Percentiles rank a stretch among this genome's conserved stretches.
phyloP scores from a whole-genome alignment of 1,140 invertebrate genomes.

The Drosophila navojoa region DNA sequence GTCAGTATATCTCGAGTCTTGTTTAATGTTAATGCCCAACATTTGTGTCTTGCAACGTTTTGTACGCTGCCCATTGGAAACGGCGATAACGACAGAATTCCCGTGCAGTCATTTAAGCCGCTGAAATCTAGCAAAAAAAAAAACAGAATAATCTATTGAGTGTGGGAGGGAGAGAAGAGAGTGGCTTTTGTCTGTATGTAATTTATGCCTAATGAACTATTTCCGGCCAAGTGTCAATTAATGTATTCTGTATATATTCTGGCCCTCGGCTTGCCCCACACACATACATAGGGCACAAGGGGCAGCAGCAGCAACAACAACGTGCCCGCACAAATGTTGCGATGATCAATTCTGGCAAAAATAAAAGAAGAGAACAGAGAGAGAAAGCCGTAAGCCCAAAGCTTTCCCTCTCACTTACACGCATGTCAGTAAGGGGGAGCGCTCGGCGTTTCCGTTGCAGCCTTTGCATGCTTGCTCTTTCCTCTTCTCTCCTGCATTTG shows the following conservation, averaged over 20 bases:
- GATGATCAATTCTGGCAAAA: slow-evolving; percentile 69
- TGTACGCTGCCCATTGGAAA: slow-evolving; percentile 37
- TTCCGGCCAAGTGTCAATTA: slow-evolving; percentile 82
- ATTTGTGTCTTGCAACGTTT: slow-evolving; percentile 57
- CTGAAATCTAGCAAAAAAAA: slow-evolving; percentile 65
- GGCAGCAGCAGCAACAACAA: slow-evolving; percentile 41
- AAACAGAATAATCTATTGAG: slow-evolving; percentile 8
- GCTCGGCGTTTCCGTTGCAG: slow-evolving; percentile 51
- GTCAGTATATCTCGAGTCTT: slow-evolving; percentile 16
- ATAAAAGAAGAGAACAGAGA: slow-evolving; percentile 23
- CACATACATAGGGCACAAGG: slow-evolving; percentile 44
- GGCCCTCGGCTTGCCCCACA: slow-evolving; percentile 34
- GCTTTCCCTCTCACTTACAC: background rate
- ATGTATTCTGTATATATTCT: slow-evolving; percentile 69
- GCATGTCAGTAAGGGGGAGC: background rate
- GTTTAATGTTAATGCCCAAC: slow-evolving; percentile 46
- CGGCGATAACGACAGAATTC: slow-evolving; percentile 58
- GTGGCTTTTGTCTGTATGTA: slow-evolving; percentile 76
- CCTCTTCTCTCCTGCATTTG: slow-evolving; percentile 21
- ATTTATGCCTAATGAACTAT: slow-evolving; percentile 82
- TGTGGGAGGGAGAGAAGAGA: slow-evolving; percentile 6
- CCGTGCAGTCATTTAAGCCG: slow-evolving; percentile 67
- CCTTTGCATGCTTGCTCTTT: slow-evolving; percentile 10
- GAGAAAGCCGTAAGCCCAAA: slow-evolving; percentile 8
- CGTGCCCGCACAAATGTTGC: slow-evolving; percentile 77